Conservation (phyloP, 2,888 invertebrate genomes). For the Drosophila phalerata region DNA sequence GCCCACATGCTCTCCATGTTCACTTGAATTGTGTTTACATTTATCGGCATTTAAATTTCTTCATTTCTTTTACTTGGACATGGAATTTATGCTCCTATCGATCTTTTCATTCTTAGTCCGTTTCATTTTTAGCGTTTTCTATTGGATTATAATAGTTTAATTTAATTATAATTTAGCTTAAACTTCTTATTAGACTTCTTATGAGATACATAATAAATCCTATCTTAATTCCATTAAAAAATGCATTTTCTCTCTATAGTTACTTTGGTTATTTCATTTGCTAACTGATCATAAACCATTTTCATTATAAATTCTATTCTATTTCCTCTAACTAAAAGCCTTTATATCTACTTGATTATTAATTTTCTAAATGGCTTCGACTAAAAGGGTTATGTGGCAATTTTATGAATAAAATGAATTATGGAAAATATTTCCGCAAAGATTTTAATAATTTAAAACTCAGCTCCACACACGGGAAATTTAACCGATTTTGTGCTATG, state of each 20-base stretch:
- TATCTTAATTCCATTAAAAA: not conserved
- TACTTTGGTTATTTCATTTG: not conserved
- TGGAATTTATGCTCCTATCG: not conserved
- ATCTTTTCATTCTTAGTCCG: too few species aligned
- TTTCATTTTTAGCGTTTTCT: not conserved
- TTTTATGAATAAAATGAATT: conserved; percentile 14
- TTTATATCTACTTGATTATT: conserved; percentile 2
- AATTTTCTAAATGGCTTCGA: not conserved
- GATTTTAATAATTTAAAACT: conserved; percentile 32
- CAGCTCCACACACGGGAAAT: conserved; percentile 25
- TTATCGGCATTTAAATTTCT: not conserved
- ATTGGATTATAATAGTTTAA: not conserved
- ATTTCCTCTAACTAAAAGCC: not conserved
- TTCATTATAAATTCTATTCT: not conserved
- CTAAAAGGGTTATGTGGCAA: not conserved
- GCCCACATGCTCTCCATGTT: not conserved
- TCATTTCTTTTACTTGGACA: not conserved
- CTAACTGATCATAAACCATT: not conserved
- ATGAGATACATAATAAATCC: not conserved
- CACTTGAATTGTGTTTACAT: conserved; percentile 3
- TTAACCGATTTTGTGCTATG: conserved; percentile 19
- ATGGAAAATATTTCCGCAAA: conserved; percentile 7
- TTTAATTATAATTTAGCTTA: too few species aligned
- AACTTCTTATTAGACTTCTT: too few species aligned
- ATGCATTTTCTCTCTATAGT: not conserved